Conservation (phyloP, 2,797 vertebrate species). For the Rhincodon typus region DNA sequence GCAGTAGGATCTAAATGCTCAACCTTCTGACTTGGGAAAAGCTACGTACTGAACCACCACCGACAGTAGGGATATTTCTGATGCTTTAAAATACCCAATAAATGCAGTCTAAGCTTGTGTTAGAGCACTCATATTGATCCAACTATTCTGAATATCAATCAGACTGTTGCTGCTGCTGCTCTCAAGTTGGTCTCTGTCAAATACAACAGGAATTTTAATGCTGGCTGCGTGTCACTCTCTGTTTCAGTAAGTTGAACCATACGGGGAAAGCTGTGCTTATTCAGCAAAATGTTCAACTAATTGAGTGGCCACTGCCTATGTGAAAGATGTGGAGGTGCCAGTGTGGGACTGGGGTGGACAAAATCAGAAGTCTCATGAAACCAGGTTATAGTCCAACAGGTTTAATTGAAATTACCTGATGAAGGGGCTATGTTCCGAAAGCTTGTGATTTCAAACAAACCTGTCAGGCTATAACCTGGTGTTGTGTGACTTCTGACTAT, state of each 20-base stretch:
- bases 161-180: neutral
- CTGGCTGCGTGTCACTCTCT: neutral
- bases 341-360: too few relatives aligned
- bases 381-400: too few relatives aligned
- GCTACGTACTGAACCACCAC: neutral
- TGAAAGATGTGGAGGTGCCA: too few relatives aligned
- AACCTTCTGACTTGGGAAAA: too few relatives aligned
- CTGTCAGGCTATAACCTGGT: too few relatives aligned
- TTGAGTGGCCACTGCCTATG: neutral
- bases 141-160: neutral
- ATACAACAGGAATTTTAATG: neutral
- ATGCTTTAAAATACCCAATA: neutral
- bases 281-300: neutral
- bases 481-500: neutral
- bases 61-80: neutral
- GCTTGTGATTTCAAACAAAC: too few relatives aligned
- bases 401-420: too few relatives aligned
- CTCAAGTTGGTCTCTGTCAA: neutral
- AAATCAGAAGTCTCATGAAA: too few relatives aligned
- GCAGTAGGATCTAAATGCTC: too few relatives aligned
- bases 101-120: neutral
- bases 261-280: neutral
- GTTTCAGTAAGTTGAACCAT: neutral
- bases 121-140: neutral
- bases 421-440: too few relatives aligned